Evolutionary conservation across 1,140 invertebrate species (phyloP), one percentile per base, ranked within the genome.

Genomic region (Trissolcus basalis): DNA sequence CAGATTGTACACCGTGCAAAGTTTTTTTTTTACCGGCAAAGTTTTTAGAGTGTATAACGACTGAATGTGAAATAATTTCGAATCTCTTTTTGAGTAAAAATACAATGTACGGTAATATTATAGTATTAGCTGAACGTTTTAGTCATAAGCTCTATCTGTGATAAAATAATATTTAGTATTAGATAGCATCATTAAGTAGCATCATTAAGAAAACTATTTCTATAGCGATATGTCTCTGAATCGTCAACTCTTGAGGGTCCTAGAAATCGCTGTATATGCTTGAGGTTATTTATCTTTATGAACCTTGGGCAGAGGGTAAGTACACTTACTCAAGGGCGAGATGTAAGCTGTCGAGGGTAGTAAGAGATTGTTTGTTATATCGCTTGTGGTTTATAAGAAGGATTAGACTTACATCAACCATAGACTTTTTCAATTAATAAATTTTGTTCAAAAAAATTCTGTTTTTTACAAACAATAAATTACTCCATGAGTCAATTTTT

Each of bases 221-320:
- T 10, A n/a, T 35, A 54, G 61, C 35, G 60, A 71, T 74, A 64
- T 69, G 60, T 60, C 43, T 60, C 54, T 44, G 49, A 77, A 70
- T 79, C 51, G 64, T 72, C 75, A 76, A 71, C 44, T 59, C 48
- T 77, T 50, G 65, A 77, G 70, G 73, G 71, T 75, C 55, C 53
- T 72, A 77, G 63, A 60, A 27, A 60, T 39, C 45, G 56, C 19
- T 45, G 53, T 71, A 79, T 80, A 55, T 84, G 78, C 81, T 76
- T 74, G 77, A 76, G 84, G 81, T 86, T 88, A 88, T 88, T 88
- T 87, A 88, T 88, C 86, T 88, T 88, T 87, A 87, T 87, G 83
- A 85, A 87, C 86, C 85, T 84, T 82, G 85, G 86, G 84, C 86
- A 88, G 86, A 87, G 87, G 86, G 86, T 88, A 88, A 88, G 85